Evolutionary conservation across 1,140 invertebrate genomes (phyloP), one percentile per base, ranked within the genome.

Genomic region (Nasonia giraulti): DNA sequence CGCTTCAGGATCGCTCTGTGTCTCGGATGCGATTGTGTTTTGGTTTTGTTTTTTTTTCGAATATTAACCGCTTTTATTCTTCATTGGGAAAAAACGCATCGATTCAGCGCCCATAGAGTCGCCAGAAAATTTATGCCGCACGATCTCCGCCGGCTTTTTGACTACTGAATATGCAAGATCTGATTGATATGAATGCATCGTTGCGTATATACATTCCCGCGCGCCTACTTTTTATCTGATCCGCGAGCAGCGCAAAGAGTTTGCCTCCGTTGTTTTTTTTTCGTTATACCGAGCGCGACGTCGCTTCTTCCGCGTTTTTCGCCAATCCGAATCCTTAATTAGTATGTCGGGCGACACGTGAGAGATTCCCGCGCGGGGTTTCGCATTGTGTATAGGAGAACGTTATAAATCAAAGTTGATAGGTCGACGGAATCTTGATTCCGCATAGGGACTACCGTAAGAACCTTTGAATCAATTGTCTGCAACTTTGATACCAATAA

Each of bases 181-280:
- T 90, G 89, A 93, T 93, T 91, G 92, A 92, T 93, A 93, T 91
- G 90, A 93, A 92, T 91, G 91, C 92, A 93, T 91, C 91, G 91
- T 87, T 92, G 91, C 91, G 91, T 92, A 89, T 88, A 68, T 40
- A 50, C 44, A 68, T 86, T 86, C 87, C 87, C 78, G 81, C 75
- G 88, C 84, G 81, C 77, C 82, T 86, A 33, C n/a, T 85, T 74
- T 80, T 87, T 91, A 92, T 92, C 91, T 90, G 90, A 93, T 92
- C 88, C 6, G 6, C 20, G 1, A 2, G 88, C 88, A 44, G 88
- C 91, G 33, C 33, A 37, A 37, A 37, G 33, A 37, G 33, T 90
- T 89, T 87, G 89, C 88, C 91, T 88, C 88, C 87, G 76, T 88
- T 87, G 76, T 87, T 88, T 84, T 85, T 83, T 12, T 78, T 84